Percentiles rank a stretch among this genome's conserved stretches.
These are phyloP conservation scores for Phycodurus eques DNA, from an alignment of 2,113 vertebrate species.

Conservation along the genomic window DNA sequence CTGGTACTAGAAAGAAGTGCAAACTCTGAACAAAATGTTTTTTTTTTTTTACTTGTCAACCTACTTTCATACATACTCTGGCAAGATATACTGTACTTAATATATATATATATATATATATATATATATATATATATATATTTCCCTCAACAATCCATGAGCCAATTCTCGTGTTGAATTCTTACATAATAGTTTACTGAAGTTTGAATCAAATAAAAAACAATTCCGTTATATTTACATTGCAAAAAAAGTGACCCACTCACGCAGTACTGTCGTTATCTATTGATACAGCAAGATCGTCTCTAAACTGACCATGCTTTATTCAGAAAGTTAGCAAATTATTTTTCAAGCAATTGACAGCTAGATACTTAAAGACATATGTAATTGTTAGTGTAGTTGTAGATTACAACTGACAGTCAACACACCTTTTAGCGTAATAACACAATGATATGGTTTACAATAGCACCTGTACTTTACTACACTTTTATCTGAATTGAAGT, in stretches of 20 bases:
- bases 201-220: no score
- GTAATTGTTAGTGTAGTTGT: no score
- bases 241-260: no score
- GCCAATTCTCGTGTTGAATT: neutral
- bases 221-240: no score
- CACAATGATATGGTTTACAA: no score
- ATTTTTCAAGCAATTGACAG: neutral
- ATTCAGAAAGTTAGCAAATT: neutral
- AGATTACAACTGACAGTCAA: no score
- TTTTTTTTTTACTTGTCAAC: slow-evolving; percentile 10
- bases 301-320: neutral
- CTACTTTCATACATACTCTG: neutral
- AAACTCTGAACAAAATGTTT: slow-evolving; percentile 4
- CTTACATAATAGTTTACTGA: neutral
- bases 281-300: no score
- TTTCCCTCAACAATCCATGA: neutral
- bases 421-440: no score
- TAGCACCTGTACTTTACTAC: no score
- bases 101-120: no score
- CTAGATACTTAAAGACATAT: neutral
- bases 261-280: no score
- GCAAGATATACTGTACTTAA: neutral
- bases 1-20: slow-evolving; percentile 17
- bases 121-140: neutral
- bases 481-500: no score